Evolutionary conservation across 1,140 invertebrate genomes (phyloP).

Genomic region (Stegodyphus dumicola): DNA sequence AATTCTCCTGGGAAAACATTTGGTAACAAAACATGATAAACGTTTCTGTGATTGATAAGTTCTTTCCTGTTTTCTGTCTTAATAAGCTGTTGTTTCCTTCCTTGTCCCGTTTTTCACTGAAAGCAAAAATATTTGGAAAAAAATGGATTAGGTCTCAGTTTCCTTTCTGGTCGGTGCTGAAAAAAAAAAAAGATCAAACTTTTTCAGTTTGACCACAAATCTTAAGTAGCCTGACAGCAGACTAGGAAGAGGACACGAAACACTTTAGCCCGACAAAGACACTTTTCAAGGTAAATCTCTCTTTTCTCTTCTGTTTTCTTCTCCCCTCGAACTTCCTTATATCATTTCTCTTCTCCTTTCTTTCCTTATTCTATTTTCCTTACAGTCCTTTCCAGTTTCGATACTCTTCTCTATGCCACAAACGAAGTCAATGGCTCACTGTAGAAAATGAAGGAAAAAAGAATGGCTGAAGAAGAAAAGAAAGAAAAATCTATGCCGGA

Average conservation of each 20-base stretch:
- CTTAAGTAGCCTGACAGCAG: too few species aligned
- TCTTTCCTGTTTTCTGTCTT: too few species aligned
- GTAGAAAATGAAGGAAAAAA: constrained; percentile 23
- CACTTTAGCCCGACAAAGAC: constrained; percentile 11
- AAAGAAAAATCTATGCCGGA: constrained; percentile 34
- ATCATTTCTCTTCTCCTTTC: background rate
- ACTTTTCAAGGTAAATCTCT: constrained; percentile 43
- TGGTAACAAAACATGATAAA: too few species aligned
- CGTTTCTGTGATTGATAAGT: too few species aligned
- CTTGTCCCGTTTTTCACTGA: too few species aligned
- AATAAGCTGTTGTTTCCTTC: too few species aligned
- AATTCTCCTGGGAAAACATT: too few species aligned
- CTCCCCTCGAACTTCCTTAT: background rate
- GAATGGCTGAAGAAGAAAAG: background rate
- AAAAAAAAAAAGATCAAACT: too few species aligned
- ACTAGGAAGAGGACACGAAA: constrained; percentile 1
- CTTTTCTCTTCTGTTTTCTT: background rate
- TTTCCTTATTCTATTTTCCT: constrained; percentile 5
- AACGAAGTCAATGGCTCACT: constrained; percentile 40
- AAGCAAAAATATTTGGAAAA: too few species aligned
- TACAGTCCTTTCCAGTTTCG: background rate
- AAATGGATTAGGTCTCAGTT: too few species aligned
- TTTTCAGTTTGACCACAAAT: too few species aligned
- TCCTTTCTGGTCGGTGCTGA: too few species aligned
- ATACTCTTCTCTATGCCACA: constrained; percentile 19